Evolutionary conservation across 53 echinoderm and acorn worm genomes (phyloP).

Genomic region (Hippasteria phrygiana): DNA sequence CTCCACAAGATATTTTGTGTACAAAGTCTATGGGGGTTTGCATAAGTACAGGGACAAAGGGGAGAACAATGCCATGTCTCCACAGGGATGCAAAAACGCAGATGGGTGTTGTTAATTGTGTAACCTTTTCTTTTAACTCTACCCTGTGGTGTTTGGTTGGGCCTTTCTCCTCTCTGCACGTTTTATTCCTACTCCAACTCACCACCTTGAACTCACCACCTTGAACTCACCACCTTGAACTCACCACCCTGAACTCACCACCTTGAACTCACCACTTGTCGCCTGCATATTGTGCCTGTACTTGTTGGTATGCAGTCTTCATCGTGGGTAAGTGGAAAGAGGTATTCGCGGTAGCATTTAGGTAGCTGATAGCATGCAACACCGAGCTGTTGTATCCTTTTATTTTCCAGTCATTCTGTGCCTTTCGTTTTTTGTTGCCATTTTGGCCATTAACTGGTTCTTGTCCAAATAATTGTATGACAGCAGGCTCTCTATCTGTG

Average conservation of each 20-base stretch:
- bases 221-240: constrained; percentile 21
- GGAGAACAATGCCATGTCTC: too few species aligned
- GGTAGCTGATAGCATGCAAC: not conserved
- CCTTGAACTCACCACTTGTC: constrained; percentile 27
- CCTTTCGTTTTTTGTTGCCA: too few species aligned
- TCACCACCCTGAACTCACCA: constrained; percentile 29
- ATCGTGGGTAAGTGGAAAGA: constrained; percentile 36
- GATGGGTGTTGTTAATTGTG: too few species aligned
- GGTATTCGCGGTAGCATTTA: not conserved
- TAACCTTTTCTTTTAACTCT: not conserved
- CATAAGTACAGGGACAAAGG: too few species aligned
- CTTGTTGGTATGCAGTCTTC: constrained; percentile 13
- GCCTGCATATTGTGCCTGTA: constrained; percentile 7
- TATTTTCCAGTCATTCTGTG: too few species aligned
- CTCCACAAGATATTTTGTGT: too few species aligned
- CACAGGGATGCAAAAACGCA: too few species aligned
- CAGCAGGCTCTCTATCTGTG: too few species aligned
- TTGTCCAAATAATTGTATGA: too few species aligned
- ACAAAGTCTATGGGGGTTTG: too few species aligned
- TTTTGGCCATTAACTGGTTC: too few species aligned
- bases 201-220: constrained; percentile 27
- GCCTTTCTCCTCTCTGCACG: constrained; percentile 5
- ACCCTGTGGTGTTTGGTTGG: not conserved
- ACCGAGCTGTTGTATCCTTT: too few species aligned
- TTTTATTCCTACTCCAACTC: constrained; percentile 13